These are phyloP conservation scores for Lithophane semibrunnea DNA, from an alignment of 2,888 invertebrate genomes.

Conservation along the genomic window DNA sequence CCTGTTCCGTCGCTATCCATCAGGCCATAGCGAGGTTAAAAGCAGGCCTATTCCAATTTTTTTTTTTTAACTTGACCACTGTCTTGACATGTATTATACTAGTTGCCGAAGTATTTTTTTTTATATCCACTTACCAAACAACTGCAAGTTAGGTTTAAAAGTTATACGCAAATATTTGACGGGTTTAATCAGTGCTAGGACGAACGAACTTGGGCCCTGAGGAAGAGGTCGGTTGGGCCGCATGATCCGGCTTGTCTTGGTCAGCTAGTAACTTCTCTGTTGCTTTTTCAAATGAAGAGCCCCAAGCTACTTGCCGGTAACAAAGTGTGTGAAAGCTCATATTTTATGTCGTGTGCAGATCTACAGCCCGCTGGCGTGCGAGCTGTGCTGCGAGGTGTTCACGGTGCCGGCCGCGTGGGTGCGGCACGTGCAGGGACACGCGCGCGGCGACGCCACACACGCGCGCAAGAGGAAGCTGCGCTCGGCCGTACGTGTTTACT, in stretches of 20 bases:
- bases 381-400: conserved; percentile 95
- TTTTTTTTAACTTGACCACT: no score
- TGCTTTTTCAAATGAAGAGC: not conserved
- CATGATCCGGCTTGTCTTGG: not conserved
- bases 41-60: not conserved
- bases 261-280: not conserved
- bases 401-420: conserved; percentile 96
- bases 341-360: conserved; percentile 73
- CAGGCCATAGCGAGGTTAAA: not conserved
- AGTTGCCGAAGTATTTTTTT: no score
- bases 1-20: not conserved
- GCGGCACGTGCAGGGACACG: conserved; percentile 95
- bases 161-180: not conserved
- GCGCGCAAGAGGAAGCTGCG: conserved; percentile 91
- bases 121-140: no score
- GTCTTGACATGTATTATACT: no score
- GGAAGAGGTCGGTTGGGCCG: no score
- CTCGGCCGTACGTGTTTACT: conserved; percentile 74
- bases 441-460: conserved; percentile 90
- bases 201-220: no score
- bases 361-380: conserved; percentile 95
- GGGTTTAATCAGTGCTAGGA: no score
- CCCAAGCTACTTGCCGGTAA: not conserved
- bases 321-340: not conserved
- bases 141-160: not conserved